These are phyloP conservation scores for Cataglyphis cursor DNA, from an alignment of 2,888 invertebrate species.

Conservation along the genomic window DNA sequence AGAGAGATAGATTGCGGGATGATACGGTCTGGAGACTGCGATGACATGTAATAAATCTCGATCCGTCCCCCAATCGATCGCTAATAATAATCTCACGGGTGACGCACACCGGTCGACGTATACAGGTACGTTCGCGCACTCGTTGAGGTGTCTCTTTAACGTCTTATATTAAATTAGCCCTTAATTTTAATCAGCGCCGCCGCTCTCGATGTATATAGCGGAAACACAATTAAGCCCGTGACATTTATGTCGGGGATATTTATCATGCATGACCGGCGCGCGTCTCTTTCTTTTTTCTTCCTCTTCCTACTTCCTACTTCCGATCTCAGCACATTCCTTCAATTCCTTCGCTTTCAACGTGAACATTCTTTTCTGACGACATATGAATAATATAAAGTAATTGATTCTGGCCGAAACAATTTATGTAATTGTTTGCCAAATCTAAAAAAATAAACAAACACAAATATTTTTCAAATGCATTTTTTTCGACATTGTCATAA, in stretches of 20 bases:
- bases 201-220: not conserved
- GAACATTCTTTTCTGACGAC: not conserved
- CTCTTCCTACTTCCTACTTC: not conserved
- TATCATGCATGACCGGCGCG: not conserved
- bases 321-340: not conserved
- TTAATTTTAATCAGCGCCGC: slow-evolving; percentile 21
- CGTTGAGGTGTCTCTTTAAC: not conserved
- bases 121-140: not conserved
- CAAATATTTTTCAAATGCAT: slow-evolving; percentile 4
- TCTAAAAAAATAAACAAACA: not conserved
- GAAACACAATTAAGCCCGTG: slow-evolving; percentile 9
- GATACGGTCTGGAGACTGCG: not conserved
- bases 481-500: not conserved
- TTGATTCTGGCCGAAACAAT: not conserved
- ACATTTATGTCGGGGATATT: slow-evolving; percentile 1
- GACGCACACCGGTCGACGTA: slow-evolving; percentile 31
- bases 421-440: not conserved
- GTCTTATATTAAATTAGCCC: slow-evolving; percentile 41
- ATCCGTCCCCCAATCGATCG: slow-evolving; percentile 39
- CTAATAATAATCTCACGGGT: slow-evolving; percentile 51
- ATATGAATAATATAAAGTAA: not conserved
- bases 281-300: not conserved
- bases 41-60: slow-evolving; percentile 35
- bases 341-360: not conserved
- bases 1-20: not conserved